Conservation (phyloP, 2,113 vertebrate genomes). For the Glaucomys volans region DNA sequence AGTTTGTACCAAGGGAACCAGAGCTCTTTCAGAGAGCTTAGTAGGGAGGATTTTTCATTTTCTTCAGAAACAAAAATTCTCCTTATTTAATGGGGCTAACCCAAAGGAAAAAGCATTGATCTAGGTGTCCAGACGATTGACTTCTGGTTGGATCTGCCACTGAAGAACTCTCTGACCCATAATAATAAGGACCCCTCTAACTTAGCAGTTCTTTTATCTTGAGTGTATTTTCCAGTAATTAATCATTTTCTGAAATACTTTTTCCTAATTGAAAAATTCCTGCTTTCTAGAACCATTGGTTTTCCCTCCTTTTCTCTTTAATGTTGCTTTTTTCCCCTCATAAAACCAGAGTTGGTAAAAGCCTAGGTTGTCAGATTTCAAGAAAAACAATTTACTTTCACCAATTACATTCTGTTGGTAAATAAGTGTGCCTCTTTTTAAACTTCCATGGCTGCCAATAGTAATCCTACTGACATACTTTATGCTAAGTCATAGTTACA, state of each 20-base stretch:
- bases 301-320: not conserved
- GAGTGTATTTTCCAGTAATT: constrained; percentile 17
- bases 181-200: constrained; percentile 29
- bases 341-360: constrained; percentile 33
- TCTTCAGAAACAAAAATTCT: not conserved
- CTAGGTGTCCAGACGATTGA: not conserved
- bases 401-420: not conserved
- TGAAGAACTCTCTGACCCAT: not conserved
- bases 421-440: constrained; percentile 45
- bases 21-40: not conserved
- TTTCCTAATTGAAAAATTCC: constrained; percentile 40
- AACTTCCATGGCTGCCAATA: not conserved
- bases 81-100: not conserved
- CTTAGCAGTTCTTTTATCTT: not conserved
- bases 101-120: not conserved
- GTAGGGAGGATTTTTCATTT: not conserved
- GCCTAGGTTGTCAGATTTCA: constrained; percentile 28
- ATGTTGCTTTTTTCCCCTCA: constrained; percentile 28
- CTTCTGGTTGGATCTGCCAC: not conserved
- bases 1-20: not conserved
- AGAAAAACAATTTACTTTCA: constrained; percentile 17
- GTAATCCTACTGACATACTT: not conserved
- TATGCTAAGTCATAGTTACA: not conserved
- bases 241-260: constrained; percentile 47
- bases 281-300: not conserved